Percentiles rank a stretch among this genome's conserved stretches.
Conservation (phyloP, 2,113 vertebrate species). For the Lanius ludovicianus region DNA sequence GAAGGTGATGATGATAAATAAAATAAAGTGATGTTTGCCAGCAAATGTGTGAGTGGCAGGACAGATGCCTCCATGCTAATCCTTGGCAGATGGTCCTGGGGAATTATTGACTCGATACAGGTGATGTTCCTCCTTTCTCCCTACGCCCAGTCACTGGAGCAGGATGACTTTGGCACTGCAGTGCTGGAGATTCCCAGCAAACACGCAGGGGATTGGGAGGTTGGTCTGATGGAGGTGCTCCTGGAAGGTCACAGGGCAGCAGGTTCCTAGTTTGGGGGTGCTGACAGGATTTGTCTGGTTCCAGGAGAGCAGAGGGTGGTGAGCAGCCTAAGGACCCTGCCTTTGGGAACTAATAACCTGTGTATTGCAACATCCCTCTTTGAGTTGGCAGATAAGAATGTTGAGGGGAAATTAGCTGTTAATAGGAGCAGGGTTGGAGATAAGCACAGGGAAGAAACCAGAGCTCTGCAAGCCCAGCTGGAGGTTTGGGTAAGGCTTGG, state of each 20-base stretch:
- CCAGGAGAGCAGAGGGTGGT: background rate
- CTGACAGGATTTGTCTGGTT: background rate
- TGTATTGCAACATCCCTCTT: background rate
- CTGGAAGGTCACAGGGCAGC: background rate
- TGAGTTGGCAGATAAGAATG: background rate
- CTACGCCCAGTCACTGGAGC: rapidly evolving
- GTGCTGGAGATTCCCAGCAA: background rate
- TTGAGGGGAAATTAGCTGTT: background rate
- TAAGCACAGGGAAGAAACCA: background rate
- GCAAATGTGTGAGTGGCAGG: background rate
- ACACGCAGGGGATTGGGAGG: rapidly evolving
- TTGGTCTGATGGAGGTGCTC: background rate
- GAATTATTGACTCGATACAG: background rate
- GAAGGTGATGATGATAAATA: background rate
- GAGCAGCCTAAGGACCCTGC: background rate
- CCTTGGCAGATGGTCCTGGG: background rate
- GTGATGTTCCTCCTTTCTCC: background rate
- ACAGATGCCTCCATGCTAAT: background rate
- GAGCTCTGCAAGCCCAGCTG: background rate
- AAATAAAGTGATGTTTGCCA: background rate
- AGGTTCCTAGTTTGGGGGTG: background rate
- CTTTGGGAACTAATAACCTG: background rate
- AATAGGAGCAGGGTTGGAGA: background rate
- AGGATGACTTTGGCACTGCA: background rate
- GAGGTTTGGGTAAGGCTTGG: background rate